These are phyloP conservation scores for Tiliqua scincoides DNA, from an alignment of 2,113 vertebrate genomes.

Conservation along the genomic window DNA sequence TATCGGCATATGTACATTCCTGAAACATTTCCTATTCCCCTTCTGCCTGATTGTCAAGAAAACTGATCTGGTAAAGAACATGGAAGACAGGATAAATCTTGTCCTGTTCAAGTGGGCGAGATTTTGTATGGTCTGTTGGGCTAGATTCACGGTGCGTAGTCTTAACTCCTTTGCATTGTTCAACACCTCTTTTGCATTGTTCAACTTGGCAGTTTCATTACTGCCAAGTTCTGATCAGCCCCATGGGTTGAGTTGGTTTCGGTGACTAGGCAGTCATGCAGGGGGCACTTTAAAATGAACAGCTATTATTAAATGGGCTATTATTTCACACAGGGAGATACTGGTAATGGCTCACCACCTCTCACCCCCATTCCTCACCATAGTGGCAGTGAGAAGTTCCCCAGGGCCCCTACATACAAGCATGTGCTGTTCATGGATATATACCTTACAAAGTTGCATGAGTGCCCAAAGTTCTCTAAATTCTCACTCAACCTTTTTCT, in stretches of 20 bases:
- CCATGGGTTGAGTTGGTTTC: neutral
- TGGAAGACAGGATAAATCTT: neutral
- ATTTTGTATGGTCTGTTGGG: neutral
- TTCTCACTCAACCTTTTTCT: too few species aligned
- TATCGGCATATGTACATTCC: neutral
- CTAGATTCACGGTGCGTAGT: neutral
- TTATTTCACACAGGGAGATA: too few species aligned
- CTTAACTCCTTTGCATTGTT: neutral
- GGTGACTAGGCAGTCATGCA: neutral
- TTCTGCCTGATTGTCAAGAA: neutral
- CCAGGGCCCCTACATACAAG: too few species aligned
- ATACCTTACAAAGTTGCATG: too few species aligned
- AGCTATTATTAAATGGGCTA: too few species aligned
- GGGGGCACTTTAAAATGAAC: too few species aligned
- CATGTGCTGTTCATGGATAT: too few species aligned
- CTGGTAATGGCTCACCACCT: too few species aligned
- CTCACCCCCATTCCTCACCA: too few species aligned
- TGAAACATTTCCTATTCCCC: neutral
- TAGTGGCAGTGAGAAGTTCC: too few species aligned
- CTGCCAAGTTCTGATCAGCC: too few species aligned
- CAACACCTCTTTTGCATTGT: neutral
- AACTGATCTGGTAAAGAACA: neutral
- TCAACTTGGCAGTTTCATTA: neutral
- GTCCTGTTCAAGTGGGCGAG: neutral
- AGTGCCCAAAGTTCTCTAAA: too few species aligned